Percentiles rank a stretch among this genome's conserved stretches.
These are phyloP conservation scores for Parazoanthus swiftii DNA, from an alignment of 92 coral and sea anemone species.

Conservation along the genomic window DNA sequence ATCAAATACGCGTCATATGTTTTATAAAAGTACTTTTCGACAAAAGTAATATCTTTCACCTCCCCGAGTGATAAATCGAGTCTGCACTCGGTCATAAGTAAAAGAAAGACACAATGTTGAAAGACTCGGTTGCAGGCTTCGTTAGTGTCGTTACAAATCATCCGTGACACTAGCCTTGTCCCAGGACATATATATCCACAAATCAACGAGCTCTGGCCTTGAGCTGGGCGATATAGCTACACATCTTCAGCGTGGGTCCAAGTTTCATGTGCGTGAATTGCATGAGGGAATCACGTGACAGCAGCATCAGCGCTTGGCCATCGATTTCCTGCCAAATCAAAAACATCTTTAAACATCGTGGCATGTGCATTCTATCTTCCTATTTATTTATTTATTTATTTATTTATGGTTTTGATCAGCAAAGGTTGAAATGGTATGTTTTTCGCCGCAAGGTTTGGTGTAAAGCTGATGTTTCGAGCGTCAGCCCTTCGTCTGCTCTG, in stretches of 20 bases:
- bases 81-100: neutral
- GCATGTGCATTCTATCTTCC: too few relatives aligned
- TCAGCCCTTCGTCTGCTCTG: too few relatives aligned
- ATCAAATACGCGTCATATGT: neutral
- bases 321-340: slow-evolving; percentile 80
- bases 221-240: slow-evolving; percentile 95
- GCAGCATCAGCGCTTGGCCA: slow-evolving; percentile 89
- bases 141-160: neutral
- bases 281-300: slow-evolving; percentile 97
- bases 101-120: neutral
- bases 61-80: neutral
- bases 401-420: too few relatives aligned
- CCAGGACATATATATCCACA: neutral
- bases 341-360: too few relatives aligned
- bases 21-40: too few relatives aligned
- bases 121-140: neutral
- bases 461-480: too few relatives aligned
- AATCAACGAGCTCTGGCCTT: slow-evolving; percentile 86
- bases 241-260: slow-evolving; percentile 98
- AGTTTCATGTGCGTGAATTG: slow-evolving; percentile 99
- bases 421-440: too few relatives aligned
- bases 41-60: neutral
- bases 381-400: too few relatives aligned
- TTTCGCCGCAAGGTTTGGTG: too few relatives aligned
- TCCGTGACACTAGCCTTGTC: neutral